Base-by-base conservation (phyloP, 2,797 vertebrate species). In the Toxotes lorentzi region DNA sequence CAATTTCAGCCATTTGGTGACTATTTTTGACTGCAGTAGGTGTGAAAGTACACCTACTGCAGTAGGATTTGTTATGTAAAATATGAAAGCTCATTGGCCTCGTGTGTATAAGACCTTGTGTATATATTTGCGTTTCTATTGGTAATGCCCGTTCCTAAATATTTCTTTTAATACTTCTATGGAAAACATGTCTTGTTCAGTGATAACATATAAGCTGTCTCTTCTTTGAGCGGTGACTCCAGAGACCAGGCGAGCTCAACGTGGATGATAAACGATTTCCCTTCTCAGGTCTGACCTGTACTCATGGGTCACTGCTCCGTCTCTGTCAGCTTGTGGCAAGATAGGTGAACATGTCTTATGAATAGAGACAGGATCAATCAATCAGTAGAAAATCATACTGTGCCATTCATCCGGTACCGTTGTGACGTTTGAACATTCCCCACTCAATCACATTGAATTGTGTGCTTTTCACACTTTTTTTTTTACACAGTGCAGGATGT, bases 191-290 rank as follows among this genome's bases (percentile, higher is more conserved):
- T 66, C 35, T 79, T 78, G 40, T 76, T 79, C 45, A 2, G 50
- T 60, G 71, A 70, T 85, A 82, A 86, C 65, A 30, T 40, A 72
- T 45, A 38, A 82, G 65, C 75, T 59, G 57, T 67, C 66, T 78
- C 21, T 80, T 41, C 57, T 73, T 24, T 81, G 40, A 90, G 56
- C 21, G 8, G 43, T 12, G 60, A 84, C 82, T 82, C 70, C 73
- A 53, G 58, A 16, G 48, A n/a, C 41, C 35, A 24, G 30, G 9
- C 9, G 11, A 3, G 59, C 54, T 69, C n/a, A 70, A n/a, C 32
- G 21, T 61, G 66, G 71, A 80, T 89, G 82, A 93, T 89, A 54
- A 84, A 93, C 91, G 43, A 77, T 38, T 81, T 89, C 81, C 83
- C 84, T 83, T 91, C 90, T 78, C 61, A n/a, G 63, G 68, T 76